phyloP scores from a whole-genome alignment of 1,140 invertebrate species.

The Diplogasteroides magnus region DNA sequence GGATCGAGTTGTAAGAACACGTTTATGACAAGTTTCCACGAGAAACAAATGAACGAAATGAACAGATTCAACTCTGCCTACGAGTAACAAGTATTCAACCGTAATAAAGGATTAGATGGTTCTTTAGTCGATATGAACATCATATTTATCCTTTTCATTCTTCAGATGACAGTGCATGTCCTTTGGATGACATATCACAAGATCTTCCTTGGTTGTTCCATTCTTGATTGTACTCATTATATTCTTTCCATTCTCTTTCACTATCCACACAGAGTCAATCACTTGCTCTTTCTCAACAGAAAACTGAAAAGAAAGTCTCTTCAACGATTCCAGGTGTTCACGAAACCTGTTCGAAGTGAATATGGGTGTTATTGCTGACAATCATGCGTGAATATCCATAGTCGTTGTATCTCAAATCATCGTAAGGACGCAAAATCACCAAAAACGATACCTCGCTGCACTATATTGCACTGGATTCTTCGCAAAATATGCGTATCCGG shows the following conservation, averaged over 20 bases:
- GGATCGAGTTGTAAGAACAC: no score
- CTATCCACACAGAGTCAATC: constrained; percentile 34
- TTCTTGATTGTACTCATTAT: background rate
- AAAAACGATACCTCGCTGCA: constrained; percentile 24
- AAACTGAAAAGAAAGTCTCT: background rate
- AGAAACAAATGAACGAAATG: no score
- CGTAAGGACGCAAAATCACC: background rate
- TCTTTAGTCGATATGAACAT: no score
- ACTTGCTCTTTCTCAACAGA: constrained; percentile 34
- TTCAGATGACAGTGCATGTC: background rate
- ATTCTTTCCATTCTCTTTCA: constrained; percentile 23
- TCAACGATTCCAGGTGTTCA: background rate
- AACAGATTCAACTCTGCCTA: no score
- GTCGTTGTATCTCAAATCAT: constrained; percentile 70
- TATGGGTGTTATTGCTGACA: constrained; percentile 75
- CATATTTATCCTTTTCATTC: no score
- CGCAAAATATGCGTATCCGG: constrained; percentile 34
- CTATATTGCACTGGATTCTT: constrained; percentile 33
- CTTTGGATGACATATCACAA: background rate
- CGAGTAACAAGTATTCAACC: no score
- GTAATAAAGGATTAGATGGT: no score
- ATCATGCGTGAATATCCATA: constrained; percentile 86
- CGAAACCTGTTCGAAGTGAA: constrained; percentile 87
- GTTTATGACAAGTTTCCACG: no score
- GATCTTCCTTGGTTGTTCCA: constrained; percentile 11